Conservation (phyloP, 2,113 vertebrate species). For the Campylorhamphus procurvoides region DNA sequence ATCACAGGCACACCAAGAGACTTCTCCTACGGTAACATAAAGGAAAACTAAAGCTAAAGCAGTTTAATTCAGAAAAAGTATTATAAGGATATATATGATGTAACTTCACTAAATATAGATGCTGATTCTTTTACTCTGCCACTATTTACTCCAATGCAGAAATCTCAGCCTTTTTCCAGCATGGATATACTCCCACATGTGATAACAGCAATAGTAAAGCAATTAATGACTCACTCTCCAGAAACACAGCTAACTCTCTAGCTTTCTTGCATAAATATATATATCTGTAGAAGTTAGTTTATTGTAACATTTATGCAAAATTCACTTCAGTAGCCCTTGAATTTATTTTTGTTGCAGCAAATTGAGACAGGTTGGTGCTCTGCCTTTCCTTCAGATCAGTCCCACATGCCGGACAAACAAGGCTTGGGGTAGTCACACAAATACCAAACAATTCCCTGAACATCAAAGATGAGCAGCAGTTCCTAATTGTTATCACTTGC, state of each 20-base stretch:
- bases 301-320: not conserved
- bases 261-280: not conserved
- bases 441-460: not conserved
- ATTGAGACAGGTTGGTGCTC: not conserved
- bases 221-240: fast-evolving
- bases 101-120: not conserved
- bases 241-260: not conserved
- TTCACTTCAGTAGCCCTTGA: not conserved
- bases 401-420: not conserved
- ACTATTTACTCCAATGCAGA: not conserved
- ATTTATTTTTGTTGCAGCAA: not conserved
- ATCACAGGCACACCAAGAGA: not conserved
- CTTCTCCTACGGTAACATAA: fast-evolving
- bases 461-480: not conserved
- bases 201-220: not conserved
- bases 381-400: not conserved
- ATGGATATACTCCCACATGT: fast-evolving
- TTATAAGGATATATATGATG: not conserved
- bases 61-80: not conserved
- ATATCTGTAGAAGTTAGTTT: not conserved
- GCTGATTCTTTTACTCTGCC: not conserved
- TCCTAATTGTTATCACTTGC: not conserved
- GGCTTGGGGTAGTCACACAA: not conserved
- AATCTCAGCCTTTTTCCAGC: not conserved
- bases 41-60: not conserved